phyloP scores from a whole-genome alignment of 2,113 vertebrate genomes.

The Sinocyclocheilus rhinocerous region DNA sequence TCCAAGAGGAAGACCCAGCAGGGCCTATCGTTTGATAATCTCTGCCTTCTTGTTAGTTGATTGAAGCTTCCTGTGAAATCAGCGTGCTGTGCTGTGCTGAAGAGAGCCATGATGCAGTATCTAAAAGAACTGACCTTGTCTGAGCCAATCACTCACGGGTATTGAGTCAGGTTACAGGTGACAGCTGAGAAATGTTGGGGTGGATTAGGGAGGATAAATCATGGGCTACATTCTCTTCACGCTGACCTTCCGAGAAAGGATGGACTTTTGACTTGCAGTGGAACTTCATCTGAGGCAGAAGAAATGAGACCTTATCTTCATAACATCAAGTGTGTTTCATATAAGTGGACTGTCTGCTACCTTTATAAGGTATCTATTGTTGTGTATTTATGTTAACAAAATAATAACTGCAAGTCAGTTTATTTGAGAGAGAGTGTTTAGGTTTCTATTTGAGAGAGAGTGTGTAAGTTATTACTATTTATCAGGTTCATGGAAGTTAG shows the following conservation, averaged over 20 bases:
- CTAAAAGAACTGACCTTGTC: slow-evolving; percentile 74
- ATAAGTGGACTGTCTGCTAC: neutral
- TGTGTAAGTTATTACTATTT: no score
- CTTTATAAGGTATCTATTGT: neutral
- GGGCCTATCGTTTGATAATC: slow-evolving; percentile 35
- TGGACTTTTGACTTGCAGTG: slow-evolving; percentile 60
- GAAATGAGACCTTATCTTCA: no score
- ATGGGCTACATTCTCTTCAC: slow-evolving; percentile 72
- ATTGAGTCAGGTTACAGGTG: slow-evolving; percentile 70
- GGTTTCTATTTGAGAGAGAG: no score
- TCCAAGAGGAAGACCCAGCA: neutral
- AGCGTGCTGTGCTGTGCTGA: slow-evolving; percentile 49
- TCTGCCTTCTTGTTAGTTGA: slow-evolving; percentile 54
- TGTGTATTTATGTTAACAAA: neutral
- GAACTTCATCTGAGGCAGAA: slow-evolving; percentile 32
- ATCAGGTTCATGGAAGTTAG: no score
- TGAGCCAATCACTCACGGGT: slow-evolving; percentile 73
- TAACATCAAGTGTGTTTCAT: no score
- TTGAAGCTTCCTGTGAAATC: slow-evolving; percentile 45
- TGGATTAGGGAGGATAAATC: slow-evolving; percentile 71
- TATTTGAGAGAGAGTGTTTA: neutral
- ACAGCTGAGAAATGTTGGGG: slow-evolving; percentile 75
- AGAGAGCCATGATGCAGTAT: slow-evolving; percentile 64
- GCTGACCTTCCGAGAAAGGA: slow-evolving; percentile 73
- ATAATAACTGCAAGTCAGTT: neutral